Base-by-base conservation (phyloP, 1,140 invertebrate genomes). In the Mycetomoellerius zeteki region DNA sequence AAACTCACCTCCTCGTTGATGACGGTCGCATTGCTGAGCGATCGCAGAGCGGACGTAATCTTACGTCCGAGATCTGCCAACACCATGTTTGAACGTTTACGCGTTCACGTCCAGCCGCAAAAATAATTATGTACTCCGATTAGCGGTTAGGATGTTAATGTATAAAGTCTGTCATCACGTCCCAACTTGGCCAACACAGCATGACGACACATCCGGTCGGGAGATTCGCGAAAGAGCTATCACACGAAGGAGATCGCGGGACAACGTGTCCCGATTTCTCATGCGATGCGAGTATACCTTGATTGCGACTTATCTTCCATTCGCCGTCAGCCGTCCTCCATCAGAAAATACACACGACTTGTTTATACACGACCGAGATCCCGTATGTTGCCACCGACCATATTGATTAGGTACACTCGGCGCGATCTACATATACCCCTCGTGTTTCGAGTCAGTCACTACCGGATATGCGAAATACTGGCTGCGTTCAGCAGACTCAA, bases 61-160 rank as follows among this genome's bases (percentile, higher is more conserved):
- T 99, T 99, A 94, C 99, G 97, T 93, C 99, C 99, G 95, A 99
- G 97, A 97, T 99, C 99, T 92, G 99, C 99, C 97, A 99, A 98
- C 95, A 99, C 99, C 99, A 99, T 99, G 94, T 96, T 98, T 78
- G 76, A 30, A 50, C 54, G n/a, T 89, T 93, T 52, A 78, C 33
- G 69, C 21, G 56, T 47, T 85, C 50, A 64, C 72, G 67, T 69
- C 37, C 24, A 2, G 27, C 8, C n/a, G 30, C n/a, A 24, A 69
- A 77, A 64, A 73, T 58, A 50, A 50, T 67, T 27, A 24, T 62
- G 64, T 65, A 24, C 33, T 30, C 21, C 50, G n/a, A 27, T 30
- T 89, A 54, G 50, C 54, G 67, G 58, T 84, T 73, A 87, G 67
- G 58, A 81, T 33, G 56, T 86, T 82, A 60, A 86, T 21, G 58